These are phyloP conservation scores for Ascidia mentula DNA, from an alignment of 23 tunicate species.

Conservation along the genomic window DNA sequence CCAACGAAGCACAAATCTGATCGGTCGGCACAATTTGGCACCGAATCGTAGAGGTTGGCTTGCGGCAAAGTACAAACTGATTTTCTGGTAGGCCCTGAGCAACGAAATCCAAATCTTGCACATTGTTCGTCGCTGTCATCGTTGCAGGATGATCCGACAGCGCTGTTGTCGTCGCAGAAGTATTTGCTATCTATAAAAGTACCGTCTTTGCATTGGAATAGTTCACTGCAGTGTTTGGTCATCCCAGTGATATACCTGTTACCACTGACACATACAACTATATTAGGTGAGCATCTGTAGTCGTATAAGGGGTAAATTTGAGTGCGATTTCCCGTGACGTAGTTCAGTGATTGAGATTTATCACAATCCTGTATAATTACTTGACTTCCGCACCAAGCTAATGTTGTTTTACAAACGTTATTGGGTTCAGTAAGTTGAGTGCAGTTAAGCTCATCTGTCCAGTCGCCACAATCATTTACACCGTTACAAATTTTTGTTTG, in stretches of 20 bases:
- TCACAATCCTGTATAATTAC: neutral
- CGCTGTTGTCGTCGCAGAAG: neutral
- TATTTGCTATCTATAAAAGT: neutral
- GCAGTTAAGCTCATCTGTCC: neutral
- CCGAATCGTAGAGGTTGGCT: conserved; percentile 21
- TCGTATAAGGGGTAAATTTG: neutral
- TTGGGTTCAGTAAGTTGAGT: too few relatives aligned
- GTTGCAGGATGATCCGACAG: too few relatives aligned
- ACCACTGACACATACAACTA: neutral
- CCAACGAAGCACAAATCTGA: conserved; percentile 28
- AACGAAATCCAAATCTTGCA: neutral
- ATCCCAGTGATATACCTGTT: neutral
- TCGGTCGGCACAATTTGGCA: conserved; percentile 36
- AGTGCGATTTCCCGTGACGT: too few relatives aligned
- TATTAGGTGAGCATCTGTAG: neutral
- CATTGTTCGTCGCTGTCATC: conserved; percentile 10
- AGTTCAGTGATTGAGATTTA: too few relatives aligned
- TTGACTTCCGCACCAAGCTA: neutral
- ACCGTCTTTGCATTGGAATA: neutral
- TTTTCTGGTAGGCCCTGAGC: neutral
- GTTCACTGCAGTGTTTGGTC: neutral
- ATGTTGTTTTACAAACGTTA: neutral
- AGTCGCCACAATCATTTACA: neutral
- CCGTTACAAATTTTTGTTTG: neutral
- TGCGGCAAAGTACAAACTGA: conserved; percentile 14